A percentile compares a stretch with the other conserved stretches of the same genome.
Conservation (phyloP, 2,888 invertebrate species). For the Lasioglossum morio region DNA sequence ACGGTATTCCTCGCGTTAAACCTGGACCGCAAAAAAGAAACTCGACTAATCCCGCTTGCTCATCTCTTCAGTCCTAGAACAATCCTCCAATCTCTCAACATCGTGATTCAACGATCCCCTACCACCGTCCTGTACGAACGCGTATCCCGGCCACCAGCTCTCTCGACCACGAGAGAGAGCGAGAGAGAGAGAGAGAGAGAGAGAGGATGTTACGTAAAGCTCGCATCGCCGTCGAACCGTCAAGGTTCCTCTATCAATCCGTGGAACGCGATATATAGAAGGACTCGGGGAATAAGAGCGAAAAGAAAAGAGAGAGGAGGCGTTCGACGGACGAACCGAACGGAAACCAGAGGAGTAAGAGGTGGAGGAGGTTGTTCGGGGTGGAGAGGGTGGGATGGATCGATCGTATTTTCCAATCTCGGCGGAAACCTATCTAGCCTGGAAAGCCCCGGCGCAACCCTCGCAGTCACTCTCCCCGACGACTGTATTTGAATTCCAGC, state of each 20-base stretch:
- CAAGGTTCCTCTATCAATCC: slow-evolving; percentile 44
- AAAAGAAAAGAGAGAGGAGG: slow-evolving; percentile 55
- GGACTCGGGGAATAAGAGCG: slow-evolving; percentile 53
- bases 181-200: neutral
- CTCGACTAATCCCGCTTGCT: slow-evolving; percentile 3
- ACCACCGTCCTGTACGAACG: neutral
- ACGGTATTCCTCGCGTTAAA: neutral
- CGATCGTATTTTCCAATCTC: slow-evolving; percentile 76
- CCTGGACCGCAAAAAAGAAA: neutral
- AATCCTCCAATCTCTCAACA: neutral
- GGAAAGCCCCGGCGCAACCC: slow-evolving; percentile 52
- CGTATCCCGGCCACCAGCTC: neutral
- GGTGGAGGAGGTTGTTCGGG: slow-evolving; percentile 11
- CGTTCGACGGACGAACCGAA: slow-evolving; percentile 12
- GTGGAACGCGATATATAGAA: slow-evolving; percentile 40
- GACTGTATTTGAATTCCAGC: slow-evolving; percentile 68
- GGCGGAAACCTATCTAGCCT: slow-evolving; percentile 71
- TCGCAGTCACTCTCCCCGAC: slow-evolving; percentile 39
- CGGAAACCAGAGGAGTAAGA: neutral
- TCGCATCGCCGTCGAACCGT: slow-evolving; percentile 39
- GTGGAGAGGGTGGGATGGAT: slow-evolving; percentile 47
- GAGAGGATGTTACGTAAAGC: slow-evolving; percentile 29
- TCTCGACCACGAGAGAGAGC: neutral
- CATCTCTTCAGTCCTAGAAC: neutral
- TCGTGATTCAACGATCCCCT: neutral